Base-by-base conservation (phyloP, 2,113 vertebrate genomes). In the Todiramphus chloris region DNA sequence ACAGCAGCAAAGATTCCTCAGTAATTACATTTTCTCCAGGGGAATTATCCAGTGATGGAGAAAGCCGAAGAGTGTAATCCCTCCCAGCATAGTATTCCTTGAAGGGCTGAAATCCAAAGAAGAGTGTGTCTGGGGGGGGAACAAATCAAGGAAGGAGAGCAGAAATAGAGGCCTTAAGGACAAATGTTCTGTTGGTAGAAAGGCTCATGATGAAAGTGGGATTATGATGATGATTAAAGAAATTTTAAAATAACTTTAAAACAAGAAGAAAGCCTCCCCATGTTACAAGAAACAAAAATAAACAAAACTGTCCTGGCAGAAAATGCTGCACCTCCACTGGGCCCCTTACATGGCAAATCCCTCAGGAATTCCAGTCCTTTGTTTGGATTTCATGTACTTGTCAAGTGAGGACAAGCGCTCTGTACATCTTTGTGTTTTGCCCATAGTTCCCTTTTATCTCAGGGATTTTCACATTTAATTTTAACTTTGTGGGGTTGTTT, bases 341-440 rank as follows among this genome's bases (percentile, higher is more conserved):
- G 83, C 30, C 85, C 91, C 85, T 92, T 78, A 70, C 68, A 88
- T 44, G 72, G 96, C 73, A 64, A 95, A 89, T 39, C 37, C 82
- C 86, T 4, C 35, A 31, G 70, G 81, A 89, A 87, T 30, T 53
- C 76, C 58, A 64, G 51, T 24, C 41, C 69, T 93, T 73, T 78
- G 77, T 83, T 93, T 96, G 89, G 31, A 92, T 93, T 89, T 82
- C 39, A 0, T 1, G 62, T 51, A 35, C 41, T 64, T 76, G 43
- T 76, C 64, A 18, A 55, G 79, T 27, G 25, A 74, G 33, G 46
- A 70, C 59, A 35, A 80, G 56, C 3, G 39, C 44, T 85, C 62
- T 59, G 37, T 1, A 10, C 51, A 20, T 62, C 79, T 19, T 9
- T 3, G 67, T 87, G 50, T 5, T 75, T 58, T 82, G 28, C 19